Evolutionary conservation across 2,113 vertebrate genomes (phyloP).

Genomic region (Eudorcas thomsonii): DNA sequence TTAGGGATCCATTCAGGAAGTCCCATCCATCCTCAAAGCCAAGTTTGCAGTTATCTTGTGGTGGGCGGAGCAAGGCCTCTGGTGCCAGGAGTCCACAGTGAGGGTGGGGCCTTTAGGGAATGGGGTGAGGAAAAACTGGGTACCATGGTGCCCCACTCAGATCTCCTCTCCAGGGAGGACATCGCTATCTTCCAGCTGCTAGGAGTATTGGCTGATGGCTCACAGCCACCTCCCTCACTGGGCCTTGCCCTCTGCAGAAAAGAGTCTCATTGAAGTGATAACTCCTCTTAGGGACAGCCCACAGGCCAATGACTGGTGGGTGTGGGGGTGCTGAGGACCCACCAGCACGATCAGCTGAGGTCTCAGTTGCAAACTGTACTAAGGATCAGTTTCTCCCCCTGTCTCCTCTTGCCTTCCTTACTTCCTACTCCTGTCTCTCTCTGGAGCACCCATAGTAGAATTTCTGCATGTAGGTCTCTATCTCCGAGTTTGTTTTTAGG

Average conservation of each 20-base stretch:
- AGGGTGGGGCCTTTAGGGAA: neutral
- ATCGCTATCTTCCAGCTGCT: neutral
- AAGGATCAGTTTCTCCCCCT: neutral
- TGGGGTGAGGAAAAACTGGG: neutral
- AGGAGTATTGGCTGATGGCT: neutral
- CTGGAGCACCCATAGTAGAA: neutral
- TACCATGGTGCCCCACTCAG: neutral
- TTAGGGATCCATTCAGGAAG: neutral
- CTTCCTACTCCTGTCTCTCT: neutral
- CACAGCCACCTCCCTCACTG: neutral
- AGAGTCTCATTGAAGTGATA: neutral
- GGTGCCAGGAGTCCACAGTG: neutral
- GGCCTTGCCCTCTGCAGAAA: neutral
- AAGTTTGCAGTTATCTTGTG: neutral
- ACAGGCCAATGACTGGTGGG: neutral
- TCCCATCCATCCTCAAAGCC: neutral
- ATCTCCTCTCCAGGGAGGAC: neutral
- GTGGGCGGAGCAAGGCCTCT: neutral
- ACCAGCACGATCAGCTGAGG: neutral
- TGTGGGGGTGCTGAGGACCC: neutral
- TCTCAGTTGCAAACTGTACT: neutral
- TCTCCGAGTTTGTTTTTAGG: neutral
- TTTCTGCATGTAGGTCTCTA: neutral
- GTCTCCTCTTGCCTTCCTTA: neutral
- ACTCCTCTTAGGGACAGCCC: neutral